A percentile compares a stretch with the other conserved stretches of the same genome.
Evolutionary conservation across 2,797 vertebrate genomes (phyloP).

Genomic region (Crenichthys baileyi): DNA sequence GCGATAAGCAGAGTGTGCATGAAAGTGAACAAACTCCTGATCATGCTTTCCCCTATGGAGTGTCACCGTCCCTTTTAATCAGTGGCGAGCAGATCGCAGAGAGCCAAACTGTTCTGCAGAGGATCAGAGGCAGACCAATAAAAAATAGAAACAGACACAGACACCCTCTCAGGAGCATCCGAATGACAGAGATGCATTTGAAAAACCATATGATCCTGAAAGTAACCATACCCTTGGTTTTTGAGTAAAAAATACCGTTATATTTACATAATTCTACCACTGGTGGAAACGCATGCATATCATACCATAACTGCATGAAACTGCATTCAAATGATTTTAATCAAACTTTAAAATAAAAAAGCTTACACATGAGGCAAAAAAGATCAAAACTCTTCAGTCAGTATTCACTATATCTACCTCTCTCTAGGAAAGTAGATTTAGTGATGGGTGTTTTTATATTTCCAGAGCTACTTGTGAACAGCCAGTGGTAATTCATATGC

Average conservation of each 20-base stretch:
- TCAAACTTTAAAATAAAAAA: background rate
- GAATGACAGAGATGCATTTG: constrained; percentile 18
- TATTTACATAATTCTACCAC: constrained; percentile 5
- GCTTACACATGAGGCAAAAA: background rate
- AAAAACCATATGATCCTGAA: constrained; percentile 10
- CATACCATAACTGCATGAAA: background rate
- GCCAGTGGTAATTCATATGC: background rate
- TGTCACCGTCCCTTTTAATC: constrained; percentile 76
- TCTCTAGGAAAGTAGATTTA: background rate
- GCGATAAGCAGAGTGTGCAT: constrained; percentile 75
- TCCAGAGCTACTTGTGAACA: background rate
- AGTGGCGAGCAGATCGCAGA: constrained; percentile 66
- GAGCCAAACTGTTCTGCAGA: constrained; percentile 53
- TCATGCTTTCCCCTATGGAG: constrained; percentile 65
- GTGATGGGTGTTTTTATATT: background rate
- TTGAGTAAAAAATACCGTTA: background rate
- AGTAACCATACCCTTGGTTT: background rate
- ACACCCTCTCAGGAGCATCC: constrained; percentile 19
- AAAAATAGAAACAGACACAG: constrained; percentile 38
- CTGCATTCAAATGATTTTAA: background rate
- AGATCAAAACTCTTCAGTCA: background rate
- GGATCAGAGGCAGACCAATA: constrained; percentile 55
- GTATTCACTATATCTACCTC: background rate
- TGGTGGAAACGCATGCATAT: background rate
- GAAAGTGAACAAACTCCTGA: constrained; percentile 74